Base-by-base conservation (phyloP, 2,113 vertebrate species). In the Carollia perspicillata region DNA sequence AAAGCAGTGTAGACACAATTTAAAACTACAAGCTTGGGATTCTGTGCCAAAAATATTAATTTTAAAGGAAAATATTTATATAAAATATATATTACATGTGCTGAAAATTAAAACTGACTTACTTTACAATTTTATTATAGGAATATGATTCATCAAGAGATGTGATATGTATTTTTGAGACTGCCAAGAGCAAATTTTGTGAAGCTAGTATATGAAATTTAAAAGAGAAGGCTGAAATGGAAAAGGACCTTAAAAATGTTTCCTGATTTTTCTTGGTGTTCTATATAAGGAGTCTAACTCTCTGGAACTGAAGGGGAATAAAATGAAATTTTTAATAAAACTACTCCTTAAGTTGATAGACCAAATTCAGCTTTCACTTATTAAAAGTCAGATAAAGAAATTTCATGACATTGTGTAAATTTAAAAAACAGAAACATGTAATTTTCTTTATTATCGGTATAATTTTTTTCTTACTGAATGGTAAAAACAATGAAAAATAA, bases 21-120 rank as follows among this genome's bases (percentile, higher is more conserved):
- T 33, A 92, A 90, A 71, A 71, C 65, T 40, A 55, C 6, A 84
- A 16, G 37, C 37, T 93, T 87, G 94, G 60, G 80, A 84, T 22
- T 55, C 60, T 79, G 87, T 94, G 84, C 96, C 96, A 93, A 95
- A 92, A 53, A 53, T 35, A 37, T 85, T 40, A 63, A 91, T 88
- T 96, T 90, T 85, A 94, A 88, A 78, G 83, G 44, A 84, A 58
- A 78, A 77, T 93, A 89, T 89, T 90, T 95, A 77, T 91, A 79
- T 78, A 53, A 72, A 66, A 42, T 77, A 58, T 63, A 55, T 81
- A 63, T 81, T 63, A 77, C 44, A 86, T 72, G 40, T 68, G 23
- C 47, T 69, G 79, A 85, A 90, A 81, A 89, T 40, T 51, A 53
- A 94, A 90, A 40, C 9, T 66, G 69, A 77, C 68, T 66, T 28